phyloP scores from a whole-genome alignment of 2,888 invertebrate genomes.

The Mellilla xanthometata region DNA sequence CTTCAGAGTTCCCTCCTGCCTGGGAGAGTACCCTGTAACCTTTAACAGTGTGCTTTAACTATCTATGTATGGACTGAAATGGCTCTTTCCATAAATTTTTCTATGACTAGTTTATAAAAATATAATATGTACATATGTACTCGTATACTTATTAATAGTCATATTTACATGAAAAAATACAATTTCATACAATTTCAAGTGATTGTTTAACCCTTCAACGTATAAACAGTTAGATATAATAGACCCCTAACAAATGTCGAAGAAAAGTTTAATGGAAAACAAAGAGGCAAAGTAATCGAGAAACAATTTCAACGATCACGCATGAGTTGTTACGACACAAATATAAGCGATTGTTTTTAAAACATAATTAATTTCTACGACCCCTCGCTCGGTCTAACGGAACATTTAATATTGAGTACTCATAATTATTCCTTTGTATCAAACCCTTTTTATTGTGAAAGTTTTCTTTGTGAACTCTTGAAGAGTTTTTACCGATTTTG shows the following conservation, averaged over 20 bases:
- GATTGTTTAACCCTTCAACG: conserved; percentile 37
- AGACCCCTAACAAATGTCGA: conserved; percentile 38
- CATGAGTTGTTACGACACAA: conserved; percentile 75
- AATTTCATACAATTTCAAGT: conserved; percentile 23
- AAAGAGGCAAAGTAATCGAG: conserved; percentile 77
- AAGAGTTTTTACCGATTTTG: conserved; percentile 49
- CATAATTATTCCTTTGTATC: conserved; percentile 79
- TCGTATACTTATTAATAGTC: too few relatives aligned
- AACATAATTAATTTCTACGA: conserved; percentile 79
- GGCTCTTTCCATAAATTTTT: too few relatives aligned
- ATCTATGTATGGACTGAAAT: too few relatives aligned
- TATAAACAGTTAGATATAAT: conserved; percentile 17
- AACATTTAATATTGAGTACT: conserved; percentile 82
- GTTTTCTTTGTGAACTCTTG: conserved; percentile 61
- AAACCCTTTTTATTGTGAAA: conserved; percentile 69
- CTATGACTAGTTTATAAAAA: too few relatives aligned
- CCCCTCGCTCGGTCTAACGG: conserved; percentile 74
- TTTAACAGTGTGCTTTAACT: too few relatives aligned
- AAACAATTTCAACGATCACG: conserved; percentile 79
- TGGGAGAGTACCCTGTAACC: too few relatives aligned
- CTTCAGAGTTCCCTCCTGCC: too few relatives aligned
- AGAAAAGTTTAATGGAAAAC: conserved; percentile 76
- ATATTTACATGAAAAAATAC: background rate
- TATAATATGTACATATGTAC: too few relatives aligned
- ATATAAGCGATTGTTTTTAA: conserved; percentile 81